Percentiles rank a stretch among this genome's conserved stretches.
phyloP scores from a whole-genome alignment of 2,888 invertebrate species.

The Opisthograptis luteolata region DNA sequence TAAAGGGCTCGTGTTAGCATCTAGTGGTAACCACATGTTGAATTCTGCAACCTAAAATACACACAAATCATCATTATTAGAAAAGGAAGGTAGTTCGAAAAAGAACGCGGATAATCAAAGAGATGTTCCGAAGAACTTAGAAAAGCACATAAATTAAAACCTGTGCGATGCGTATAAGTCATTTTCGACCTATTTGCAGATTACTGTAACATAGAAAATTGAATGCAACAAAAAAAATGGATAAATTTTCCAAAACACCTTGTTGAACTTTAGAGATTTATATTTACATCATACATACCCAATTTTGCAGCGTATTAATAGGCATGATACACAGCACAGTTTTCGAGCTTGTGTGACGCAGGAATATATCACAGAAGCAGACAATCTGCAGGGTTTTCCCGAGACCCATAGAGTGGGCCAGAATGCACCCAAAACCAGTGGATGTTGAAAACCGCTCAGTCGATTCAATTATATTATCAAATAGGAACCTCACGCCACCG shows the following conservation, averaged over 20 bases:
- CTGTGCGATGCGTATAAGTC: too few species aligned
- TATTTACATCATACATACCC: slow-evolving; percentile 82
- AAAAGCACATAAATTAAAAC: too few species aligned
- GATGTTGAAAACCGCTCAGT: slow-evolving; percentile 93
- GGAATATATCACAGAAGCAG: slow-evolving; percentile 97
- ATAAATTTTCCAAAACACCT: too few species aligned
- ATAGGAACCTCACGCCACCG: slow-evolving; percentile 97
- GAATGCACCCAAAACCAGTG: slow-evolving; percentile 97
- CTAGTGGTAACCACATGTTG: slow-evolving; percentile 97
- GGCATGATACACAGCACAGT: slow-evolving; percentile 98
- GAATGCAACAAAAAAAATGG: too few species aligned
- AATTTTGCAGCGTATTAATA: slow-evolving; percentile 99
- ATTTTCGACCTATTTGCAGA: too few species aligned
- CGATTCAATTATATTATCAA: slow-evolving; percentile 98
- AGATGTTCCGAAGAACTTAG: too few species aligned
- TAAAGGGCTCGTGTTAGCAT: slow-evolving; percentile 83
- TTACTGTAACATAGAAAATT: too few species aligned
- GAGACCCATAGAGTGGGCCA: slow-evolving; percentile 99
- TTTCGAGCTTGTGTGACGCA: slow-evolving; percentile 94
- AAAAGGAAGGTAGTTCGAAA: too few species aligned
- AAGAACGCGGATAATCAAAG: too few species aligned
- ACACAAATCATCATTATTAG: slow-evolving; percentile 3
- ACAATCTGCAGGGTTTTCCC: slow-evolving; percentile 99
- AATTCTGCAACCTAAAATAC: slow-evolving; percentile 93
- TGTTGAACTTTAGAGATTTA: too few species aligned